phyloP scores from a whole-genome alignment of 2,888 invertebrate genomes.

The Litoditis marina region DNA sequence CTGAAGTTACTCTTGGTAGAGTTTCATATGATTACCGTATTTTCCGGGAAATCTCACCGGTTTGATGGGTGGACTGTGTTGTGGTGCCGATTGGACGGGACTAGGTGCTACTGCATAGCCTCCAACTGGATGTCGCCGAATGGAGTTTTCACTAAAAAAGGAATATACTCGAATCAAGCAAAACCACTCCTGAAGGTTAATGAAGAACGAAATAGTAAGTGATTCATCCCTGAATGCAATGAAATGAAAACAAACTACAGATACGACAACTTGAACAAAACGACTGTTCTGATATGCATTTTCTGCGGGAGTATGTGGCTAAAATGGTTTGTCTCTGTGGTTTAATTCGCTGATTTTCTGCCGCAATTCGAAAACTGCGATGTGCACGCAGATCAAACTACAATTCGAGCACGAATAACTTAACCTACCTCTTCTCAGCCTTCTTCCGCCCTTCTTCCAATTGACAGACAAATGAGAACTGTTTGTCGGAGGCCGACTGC shows the following conservation, averaged over 20 bases:
- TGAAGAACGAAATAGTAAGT: too few relatives aligned
- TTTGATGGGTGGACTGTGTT: not conserved
- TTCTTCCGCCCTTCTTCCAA: conserved; percentile 34
- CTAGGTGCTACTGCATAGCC: conserved; percentile 6
- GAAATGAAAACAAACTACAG: too few relatives aligned
- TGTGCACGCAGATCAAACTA: not conserved
- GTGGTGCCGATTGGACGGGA: not conserved
- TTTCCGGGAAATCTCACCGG: too few relatives aligned
- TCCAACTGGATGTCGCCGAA: conserved; percentile 9
- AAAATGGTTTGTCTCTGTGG: not conserved
- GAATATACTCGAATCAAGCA: too few relatives aligned
- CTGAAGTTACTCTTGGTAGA: not conserved
- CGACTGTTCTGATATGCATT: not conserved
- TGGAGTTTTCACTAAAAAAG: conserved; percentile 1
- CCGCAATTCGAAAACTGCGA: not conserved
- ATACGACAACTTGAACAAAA: too few relatives aligned
- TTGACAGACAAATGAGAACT: conserved; percentile 60
- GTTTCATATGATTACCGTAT: not conserved
- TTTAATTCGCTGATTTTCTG: too few relatives aligned
- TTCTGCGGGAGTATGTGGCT: not conserved
- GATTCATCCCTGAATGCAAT: too few relatives aligned
- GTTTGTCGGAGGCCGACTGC: conserved; percentile 54
- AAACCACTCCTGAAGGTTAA: too few relatives aligned
- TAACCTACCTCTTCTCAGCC: not conserved
- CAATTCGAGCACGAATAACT: too few relatives aligned